Conservation (phyloP, 2,888 invertebrate genomes). For the Leucania comma region DNA sequence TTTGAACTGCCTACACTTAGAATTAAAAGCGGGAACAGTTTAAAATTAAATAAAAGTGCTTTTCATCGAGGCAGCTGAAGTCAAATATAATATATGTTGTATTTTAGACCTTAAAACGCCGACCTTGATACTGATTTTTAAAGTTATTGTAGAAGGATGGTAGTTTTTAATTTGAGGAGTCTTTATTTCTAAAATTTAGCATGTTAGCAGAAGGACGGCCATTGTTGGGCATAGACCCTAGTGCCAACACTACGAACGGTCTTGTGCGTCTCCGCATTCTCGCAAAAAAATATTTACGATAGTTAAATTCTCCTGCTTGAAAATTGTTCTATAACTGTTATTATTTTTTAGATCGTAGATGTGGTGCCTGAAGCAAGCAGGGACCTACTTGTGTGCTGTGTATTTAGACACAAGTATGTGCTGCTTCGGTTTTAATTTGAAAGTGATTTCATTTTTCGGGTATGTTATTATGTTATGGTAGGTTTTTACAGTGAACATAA, state of each 20-base stretch:
- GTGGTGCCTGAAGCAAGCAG: no score
- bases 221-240: no score
- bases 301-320: neutral
- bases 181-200: neutral
- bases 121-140: neutral
- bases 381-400: neutral
- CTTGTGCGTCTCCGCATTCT: no score
- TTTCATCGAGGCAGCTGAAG: neutral
- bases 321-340: neutral
- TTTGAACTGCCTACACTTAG: conserved; percentile 1
- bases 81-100: neutral
- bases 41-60: conserved; percentile 13
- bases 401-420: neutral
- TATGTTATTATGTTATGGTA: neutral
- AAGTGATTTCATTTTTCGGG: neutral
- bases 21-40: conserved; percentile 15
- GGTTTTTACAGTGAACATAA: no score
- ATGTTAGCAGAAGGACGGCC: no score
- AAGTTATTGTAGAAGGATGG: no score
- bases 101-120: neutral
- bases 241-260: no score
- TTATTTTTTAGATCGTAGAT: neutral
- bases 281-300: no score
- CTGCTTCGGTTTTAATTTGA: neutral
- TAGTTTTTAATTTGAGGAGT: neutral